Conservation (phyloP, 2,888 invertebrate species). For the Drosophila lutescens region DNA sequence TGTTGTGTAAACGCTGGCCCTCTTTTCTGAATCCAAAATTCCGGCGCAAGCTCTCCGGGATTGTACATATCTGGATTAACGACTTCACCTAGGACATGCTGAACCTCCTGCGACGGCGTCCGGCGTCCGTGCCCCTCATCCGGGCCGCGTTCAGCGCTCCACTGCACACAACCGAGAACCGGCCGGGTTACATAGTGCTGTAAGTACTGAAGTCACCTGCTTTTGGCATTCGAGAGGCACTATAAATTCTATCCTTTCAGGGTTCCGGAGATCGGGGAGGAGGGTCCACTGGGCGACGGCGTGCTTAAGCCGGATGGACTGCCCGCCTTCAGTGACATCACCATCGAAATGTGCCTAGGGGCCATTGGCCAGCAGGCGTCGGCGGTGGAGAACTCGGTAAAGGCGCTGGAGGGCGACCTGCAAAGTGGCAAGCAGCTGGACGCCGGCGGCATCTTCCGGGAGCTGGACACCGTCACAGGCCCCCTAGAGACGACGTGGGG, state of each 20-base stretch:
- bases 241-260: slow-evolving; percentile 82
- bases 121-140: slow-evolving; percentile 37
- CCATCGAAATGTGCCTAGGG: slow-evolving; percentile 93
- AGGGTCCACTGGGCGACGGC: slow-evolving; percentile 90
- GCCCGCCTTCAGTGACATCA: slow-evolving; percentile 92
- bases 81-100: slow-evolving; percentile 63
- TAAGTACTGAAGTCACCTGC: slow-evolving; percentile 56
- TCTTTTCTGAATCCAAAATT: slow-evolving; percentile 26
- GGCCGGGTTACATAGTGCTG: slow-evolving; percentile 80
- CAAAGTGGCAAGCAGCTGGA: slow-evolving; percentile 75
- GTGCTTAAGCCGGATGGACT: slow-evolving; percentile 88
- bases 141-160: slow-evolving; percentile 58
- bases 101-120: slow-evolving; percentile 66
- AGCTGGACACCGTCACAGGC: slow-evolving; percentile 89
- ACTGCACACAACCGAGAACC: slow-evolving; percentile 62
- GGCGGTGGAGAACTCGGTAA: slow-evolving; percentile 91
- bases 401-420: slow-evolving; percentile 87
- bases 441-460: slow-evolving; percentile 89
- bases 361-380: slow-evolving; percentile 93
- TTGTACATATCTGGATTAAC: slow-evolving; percentile 55
- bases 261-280: slow-evolving; percentile 93
- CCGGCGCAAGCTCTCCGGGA: slow-evolving; percentile 48
- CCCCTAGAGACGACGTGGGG: slow-evolving; percentile 94
- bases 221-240: neutral
- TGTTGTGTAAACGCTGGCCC: slow-evolving; percentile 69